Conservation (phyloP, 1,140 invertebrate genomes). For the Nephila pilipes region DNA sequence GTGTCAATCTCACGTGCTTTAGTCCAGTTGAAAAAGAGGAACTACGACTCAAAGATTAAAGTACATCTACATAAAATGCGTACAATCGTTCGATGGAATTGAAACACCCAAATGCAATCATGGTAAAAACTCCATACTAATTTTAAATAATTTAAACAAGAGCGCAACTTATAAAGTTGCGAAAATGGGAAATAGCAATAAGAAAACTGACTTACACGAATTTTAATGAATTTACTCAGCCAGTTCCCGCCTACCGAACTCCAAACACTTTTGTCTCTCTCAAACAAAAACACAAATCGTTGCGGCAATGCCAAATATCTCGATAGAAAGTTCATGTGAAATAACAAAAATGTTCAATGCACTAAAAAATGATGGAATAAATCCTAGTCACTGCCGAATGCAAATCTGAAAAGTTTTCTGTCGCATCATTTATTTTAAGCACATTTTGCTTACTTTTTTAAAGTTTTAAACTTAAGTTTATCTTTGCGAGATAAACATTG, state of each 20-base stretch:
- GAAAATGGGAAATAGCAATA: not conserved
- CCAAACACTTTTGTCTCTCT: not conserved
- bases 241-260: not conserved
- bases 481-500: not conserved
- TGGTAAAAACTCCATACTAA: no score
- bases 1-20: no score
- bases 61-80: no score
- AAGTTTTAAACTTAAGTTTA: not conserved
- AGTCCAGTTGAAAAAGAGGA: no score
- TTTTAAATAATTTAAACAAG: no score
- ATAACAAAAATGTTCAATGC: not conserved
- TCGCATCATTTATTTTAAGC: not conserved
- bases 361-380: not conserved
- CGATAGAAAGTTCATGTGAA: not conserved
- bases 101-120: no score
- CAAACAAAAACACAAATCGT: not conserved
- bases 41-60: no score
- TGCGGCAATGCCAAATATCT: not conserved
- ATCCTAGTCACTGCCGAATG: not conserved
- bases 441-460: not conserved
- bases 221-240: not conserved
- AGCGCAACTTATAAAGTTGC: no score
- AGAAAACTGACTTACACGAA: not conserved
- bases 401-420: not conserved
- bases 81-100: no score